phyloP scores from a whole-genome alignment of 2,113 vertebrate species.

The Rhabdornis inornatus region DNA sequence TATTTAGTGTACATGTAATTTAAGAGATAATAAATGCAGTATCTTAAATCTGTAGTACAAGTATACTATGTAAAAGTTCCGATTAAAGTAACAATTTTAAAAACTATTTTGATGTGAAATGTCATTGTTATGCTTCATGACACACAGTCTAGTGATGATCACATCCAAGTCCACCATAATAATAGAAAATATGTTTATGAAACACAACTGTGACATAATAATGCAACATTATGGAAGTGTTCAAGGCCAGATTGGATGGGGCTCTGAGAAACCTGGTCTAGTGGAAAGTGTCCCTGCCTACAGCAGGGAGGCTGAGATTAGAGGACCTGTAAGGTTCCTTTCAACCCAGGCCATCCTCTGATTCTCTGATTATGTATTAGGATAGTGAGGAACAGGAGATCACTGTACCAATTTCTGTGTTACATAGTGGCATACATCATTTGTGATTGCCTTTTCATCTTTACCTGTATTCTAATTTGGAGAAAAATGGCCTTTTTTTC shows the following conservation, averaged over 20 bases:
- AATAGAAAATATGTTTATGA: background rate
- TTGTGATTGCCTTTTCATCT: background rate
- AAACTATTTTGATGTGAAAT: background rate
- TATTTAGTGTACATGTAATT: background rate
- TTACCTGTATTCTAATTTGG: background rate
- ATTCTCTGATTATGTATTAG: background rate
- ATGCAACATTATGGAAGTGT: background rate
- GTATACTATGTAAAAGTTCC: background rate
- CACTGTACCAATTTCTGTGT: background rate
- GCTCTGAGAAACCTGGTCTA: background rate
- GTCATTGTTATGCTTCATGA: background rate
- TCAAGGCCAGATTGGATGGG: background rate
- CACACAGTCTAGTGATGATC: background rate
- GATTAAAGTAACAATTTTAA: background rate
- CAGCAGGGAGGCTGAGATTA: background rate
- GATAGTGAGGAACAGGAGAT: background rate
- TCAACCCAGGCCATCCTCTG: background rate
- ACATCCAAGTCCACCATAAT: background rate
- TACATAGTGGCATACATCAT: accelerated
- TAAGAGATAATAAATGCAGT: background rate
- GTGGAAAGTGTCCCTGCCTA: background rate
- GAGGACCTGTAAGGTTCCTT: background rate
- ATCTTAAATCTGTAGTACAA: background rate
- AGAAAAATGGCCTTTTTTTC: background rate
- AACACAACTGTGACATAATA: background rate